Percentiles rank a stretch among this genome's conserved stretches.
These are phyloP conservation scores for Pheucticus melanocephalus DNA, from an alignment of 2,113 vertebrate species.

Conservation along the genomic window DNA sequence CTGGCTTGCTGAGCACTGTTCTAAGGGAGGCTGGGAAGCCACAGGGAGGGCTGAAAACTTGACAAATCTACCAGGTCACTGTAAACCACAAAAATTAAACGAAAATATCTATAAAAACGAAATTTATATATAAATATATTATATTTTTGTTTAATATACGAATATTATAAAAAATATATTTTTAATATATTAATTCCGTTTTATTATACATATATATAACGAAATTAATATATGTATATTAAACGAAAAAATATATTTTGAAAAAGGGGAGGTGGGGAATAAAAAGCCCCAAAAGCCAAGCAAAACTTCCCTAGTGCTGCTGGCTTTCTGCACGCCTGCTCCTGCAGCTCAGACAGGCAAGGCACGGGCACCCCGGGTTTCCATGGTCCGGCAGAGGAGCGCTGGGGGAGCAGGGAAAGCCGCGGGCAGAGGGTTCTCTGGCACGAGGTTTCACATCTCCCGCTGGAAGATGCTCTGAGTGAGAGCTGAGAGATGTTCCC, in stretches of 20 bases:
- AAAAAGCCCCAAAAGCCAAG: not conserved
- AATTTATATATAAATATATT: too few relatives aligned
- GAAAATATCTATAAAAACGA: too few relatives aligned
- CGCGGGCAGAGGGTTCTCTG: not conserved
- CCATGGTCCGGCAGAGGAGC: not conserved
- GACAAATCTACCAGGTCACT: not conserved
- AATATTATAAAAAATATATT: too few relatives aligned
- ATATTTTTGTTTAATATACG: too few relatives aligned
- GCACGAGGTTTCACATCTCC: not conserved
- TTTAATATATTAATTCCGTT: too few relatives aligned
- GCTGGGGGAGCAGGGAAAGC: not conserved
- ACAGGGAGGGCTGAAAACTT: not conserved
- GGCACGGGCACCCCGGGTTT: not conserved
- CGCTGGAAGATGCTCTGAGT: not conserved
- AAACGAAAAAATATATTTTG: too few relatives aligned
- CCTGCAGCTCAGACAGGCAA: not conserved
- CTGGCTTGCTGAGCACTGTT: not conserved
- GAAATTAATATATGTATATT: too few relatives aligned
- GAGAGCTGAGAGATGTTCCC: conserved; percentile 13
- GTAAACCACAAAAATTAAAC: too few relatives aligned
- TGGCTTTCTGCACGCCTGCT: not conserved
- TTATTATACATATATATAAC: too few relatives aligned
- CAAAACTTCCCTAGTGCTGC: not conserved
- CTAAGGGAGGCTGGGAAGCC: not conserved
- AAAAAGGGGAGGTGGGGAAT: accelerated